Evolutionary conservation across 2,888 invertebrate genomes (phyloP).

Genomic region (Cryptops parisi): DNA sequence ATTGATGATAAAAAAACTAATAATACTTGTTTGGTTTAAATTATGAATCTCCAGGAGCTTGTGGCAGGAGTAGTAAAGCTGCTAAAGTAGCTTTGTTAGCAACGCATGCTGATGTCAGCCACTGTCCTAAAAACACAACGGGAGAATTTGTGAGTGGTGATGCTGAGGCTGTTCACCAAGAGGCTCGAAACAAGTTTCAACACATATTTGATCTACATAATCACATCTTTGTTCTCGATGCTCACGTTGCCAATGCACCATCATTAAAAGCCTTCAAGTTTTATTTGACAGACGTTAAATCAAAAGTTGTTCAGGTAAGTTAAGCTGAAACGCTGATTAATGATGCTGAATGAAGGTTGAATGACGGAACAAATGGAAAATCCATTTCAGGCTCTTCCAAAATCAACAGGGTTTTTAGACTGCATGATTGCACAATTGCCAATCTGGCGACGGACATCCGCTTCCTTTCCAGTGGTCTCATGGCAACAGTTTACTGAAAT

Average conservation of each 20-base stretch:
- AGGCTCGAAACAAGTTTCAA: slow-evolving; percentile 36
- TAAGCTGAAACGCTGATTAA: too few species aligned
- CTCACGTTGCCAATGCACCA: slow-evolving; percentile 44
- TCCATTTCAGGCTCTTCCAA: slow-evolving; percentile 38
- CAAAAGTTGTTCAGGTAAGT: slow-evolving; percentile 39
- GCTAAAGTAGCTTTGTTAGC: slow-evolving; percentile 44
- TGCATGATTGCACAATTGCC: slow-evolving; percentile 39
- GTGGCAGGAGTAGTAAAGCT: slow-evolving; percentile 40
- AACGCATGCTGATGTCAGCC: slow-evolving; percentile 44
- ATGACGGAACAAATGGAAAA: too few species aligned
- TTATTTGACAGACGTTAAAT: slow-evolving; percentile 39
- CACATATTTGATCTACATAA: slow-evolving; percentile 44
- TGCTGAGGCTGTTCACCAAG: slow-evolving; percentile 37
- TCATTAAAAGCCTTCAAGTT: slow-evolving; percentile 45
- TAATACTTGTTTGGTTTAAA: neutral
- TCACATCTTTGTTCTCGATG: slow-evolving; percentile 44
- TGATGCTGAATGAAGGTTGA: too few species aligned
- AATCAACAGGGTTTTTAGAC: slow-evolving; percentile 45
- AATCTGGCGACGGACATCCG: slow-evolving; percentile 38
- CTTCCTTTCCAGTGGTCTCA: slow-evolving; percentile 46
- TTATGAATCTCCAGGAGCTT: slow-evolving; percentile 42
- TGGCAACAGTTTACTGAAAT: slow-evolving; percentile 44
- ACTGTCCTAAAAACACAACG: slow-evolving; percentile 38
- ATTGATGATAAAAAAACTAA: neutral
- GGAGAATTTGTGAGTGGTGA: slow-evolving; percentile 45